These are phyloP conservation scores for Zaprionus ornatus DNA, from an alignment of 1,140 invertebrate genomes.

Conservation along the genomic window DNA sequence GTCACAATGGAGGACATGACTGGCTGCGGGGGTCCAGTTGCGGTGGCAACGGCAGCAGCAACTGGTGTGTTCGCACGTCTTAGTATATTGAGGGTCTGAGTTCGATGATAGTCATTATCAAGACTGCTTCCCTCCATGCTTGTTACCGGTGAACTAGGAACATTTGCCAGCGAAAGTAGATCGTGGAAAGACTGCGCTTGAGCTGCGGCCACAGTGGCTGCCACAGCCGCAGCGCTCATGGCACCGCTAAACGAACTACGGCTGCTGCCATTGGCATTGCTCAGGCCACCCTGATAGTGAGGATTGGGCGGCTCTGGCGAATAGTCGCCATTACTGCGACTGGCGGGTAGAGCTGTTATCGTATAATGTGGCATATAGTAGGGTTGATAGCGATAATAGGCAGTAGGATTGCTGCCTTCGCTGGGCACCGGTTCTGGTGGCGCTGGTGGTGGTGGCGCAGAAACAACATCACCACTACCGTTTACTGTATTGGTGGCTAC, in stretches of 20 bases:
- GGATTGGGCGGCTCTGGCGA: constrained; percentile 43
- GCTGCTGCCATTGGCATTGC: constrained; percentile 56
- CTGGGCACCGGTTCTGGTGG: constrained; percentile 24
- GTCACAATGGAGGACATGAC: constrained; percentile 51
- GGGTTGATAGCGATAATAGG: constrained; percentile 62
- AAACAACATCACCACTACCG: not conserved
- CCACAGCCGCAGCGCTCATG: constrained; percentile 67
- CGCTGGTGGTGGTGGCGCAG: constrained; percentile 10
- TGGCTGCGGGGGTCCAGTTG: constrained; percentile 48
- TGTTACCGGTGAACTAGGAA: constrained; percentile 32
- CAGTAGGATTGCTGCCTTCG: constrained; percentile 52
- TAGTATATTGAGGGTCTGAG: constrained; percentile 27
- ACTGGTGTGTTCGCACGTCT: constrained; percentile 26
- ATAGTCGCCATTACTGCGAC: constrained; percentile 43
- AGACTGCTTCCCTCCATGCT: constrained; percentile 28
- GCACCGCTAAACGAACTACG: constrained; percentile 67
- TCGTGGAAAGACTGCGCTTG: constrained; percentile 69
- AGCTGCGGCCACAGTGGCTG: constrained; percentile 66
- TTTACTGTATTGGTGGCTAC: constrained; percentile 4
- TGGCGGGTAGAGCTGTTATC: constrained; percentile 55
- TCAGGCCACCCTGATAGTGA: constrained; percentile 57
- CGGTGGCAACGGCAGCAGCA: constrained; percentile 21
- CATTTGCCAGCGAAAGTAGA: constrained; percentile 46
- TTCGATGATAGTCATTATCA: constrained; percentile 29
- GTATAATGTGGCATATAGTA: constrained; percentile 67